Base-by-base conservation (phyloP, 2,113 vertebrate species). In the Gadus chalcogrammus region DNA sequence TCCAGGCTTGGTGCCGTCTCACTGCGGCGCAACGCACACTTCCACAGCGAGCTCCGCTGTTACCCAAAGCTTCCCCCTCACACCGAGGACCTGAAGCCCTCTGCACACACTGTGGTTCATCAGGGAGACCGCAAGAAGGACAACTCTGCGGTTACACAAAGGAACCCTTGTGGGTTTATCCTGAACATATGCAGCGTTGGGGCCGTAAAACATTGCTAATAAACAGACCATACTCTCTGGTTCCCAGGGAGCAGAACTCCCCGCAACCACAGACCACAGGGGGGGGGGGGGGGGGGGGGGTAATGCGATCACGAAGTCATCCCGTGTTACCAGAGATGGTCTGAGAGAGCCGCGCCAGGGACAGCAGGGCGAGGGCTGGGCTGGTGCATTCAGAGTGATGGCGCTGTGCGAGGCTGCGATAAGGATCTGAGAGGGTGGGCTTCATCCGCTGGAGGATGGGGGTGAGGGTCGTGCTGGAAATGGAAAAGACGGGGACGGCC, bases 261-360 rank as follows among this genome's bases (percentile, higher is more conserved):
- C 31, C 62, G 70, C 62, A 68, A 64, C 62, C 70, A 63, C 61
- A 72, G 76, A 65, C 20, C 13, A 16, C 15, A 58, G 17, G 55
- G 13, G 15, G 13, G 55, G 11, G 8, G 42, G n/a, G 4, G n/a
- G 17, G 55, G 13, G 15, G 13, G 42, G 42, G 42, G 42, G 77
- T 86, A 86, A 89, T 80, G 80, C 73, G 82, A 89, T 89, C 85
- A 79, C 3, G n/a, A 59, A 52, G 64, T 64, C 77, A 68, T 84
- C 82, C 86, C 66, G 67, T 81, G 79, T 89, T 87, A 87, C 86
- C 55, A 17, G 72, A 84, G 71, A 80, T 78, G 74, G 66, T 75
- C 73, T 70, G 67, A 77, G 73, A 67, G 69, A 38, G 17, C 68
- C 58, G 62, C 42, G 22, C 64, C 15, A 3, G 17, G 56, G 59